phyloP scores from a whole-genome alignment of 1,140 invertebrate genomes.

The Tenebrio molitor region DNA sequence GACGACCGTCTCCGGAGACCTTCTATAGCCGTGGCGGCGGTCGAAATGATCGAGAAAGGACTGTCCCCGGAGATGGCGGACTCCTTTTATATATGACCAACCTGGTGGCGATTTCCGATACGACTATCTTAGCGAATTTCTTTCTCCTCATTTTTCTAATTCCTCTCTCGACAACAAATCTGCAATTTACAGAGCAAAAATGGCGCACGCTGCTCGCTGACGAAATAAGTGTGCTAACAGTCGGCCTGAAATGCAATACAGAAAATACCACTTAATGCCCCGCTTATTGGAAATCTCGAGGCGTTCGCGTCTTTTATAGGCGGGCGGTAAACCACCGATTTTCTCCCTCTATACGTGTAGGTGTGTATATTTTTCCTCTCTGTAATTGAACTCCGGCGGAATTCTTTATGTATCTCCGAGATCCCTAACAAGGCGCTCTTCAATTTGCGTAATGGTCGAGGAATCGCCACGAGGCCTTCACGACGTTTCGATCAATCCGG shows the following conservation, averaged over 20 bases:
- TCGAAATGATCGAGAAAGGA: conserved; percentile 40
- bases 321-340: conserved; percentile 17
- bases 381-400: conserved; percentile 3
- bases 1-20: conserved; percentile 3
- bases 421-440: neutral
- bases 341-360: conserved; percentile 2
- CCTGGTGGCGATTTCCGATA: conserved; percentile 2
- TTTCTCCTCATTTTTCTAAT: no score
- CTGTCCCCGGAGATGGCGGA: conserved; percentile 1
- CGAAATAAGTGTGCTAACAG: conserved; percentile 14
- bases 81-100: conserved; percentile 27
- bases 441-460: neutral
- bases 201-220: conserved; percentile 15
- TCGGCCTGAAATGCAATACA: conserved; percentile 31
- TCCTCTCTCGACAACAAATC: no score
- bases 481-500: no score
- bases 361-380: conserved; percentile 23
- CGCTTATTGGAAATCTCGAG: conserved; percentile 31
- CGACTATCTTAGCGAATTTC: no score
- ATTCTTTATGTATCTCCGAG: neutral
- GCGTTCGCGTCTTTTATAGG: conserved; percentile 28
- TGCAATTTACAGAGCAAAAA: no score
- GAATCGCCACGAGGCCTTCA: no score
- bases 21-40: conserved; percentile 13
- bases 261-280: conserved; percentile 29